Percentiles rank a stretch among this genome's conserved stretches.
These are phyloP conservation scores for Acinonyx jubatus DNA, from an alignment of 2,113 vertebrate genomes.

Conservation along the genomic window DNA sequence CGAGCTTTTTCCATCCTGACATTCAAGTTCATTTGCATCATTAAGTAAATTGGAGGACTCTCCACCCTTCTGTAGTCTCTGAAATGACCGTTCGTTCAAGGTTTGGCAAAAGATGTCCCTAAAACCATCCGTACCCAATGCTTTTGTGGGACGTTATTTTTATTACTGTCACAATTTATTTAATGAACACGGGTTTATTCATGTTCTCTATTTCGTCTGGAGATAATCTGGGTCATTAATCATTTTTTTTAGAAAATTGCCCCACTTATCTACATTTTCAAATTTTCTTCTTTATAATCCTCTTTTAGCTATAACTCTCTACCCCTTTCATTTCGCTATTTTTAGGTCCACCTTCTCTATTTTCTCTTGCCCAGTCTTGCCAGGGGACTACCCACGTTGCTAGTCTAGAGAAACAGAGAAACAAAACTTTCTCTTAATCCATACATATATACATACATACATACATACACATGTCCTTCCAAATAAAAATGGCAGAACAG, in stretches of 20 bases:
- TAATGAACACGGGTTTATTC: not conserved
- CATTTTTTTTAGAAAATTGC: not conserved
- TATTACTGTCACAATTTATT: constrained; percentile 1
- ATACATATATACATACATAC: not conserved
- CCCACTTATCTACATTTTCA: not conserved
- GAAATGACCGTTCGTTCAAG: not conserved
- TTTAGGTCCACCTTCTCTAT: not conserved
- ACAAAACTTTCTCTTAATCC: not conserved
- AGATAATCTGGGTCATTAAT: not conserved
- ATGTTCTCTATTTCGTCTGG: not conserved
- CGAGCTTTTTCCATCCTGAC: not conserved
- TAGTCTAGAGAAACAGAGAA: not conserved
- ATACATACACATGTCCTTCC: not conserved
- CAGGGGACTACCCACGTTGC: not conserved
- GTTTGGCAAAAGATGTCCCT: not conserved
- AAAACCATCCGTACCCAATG: not conserved
- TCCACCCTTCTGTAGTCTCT: not conserved
- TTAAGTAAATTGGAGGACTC: not conserved
- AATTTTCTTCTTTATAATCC: not conserved
- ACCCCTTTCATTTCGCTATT: not conserved
- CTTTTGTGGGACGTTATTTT: not conserved
- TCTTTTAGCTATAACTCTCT: not conserved
- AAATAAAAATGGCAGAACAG: not conserved
- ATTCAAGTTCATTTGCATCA: not conserved
- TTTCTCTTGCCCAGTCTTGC: not conserved